Evolutionary conservation across 2,888 invertebrate species (phyloP), one percentile per base, ranked within the genome.

Genomic region (Poecilus cupreus): DNA sequence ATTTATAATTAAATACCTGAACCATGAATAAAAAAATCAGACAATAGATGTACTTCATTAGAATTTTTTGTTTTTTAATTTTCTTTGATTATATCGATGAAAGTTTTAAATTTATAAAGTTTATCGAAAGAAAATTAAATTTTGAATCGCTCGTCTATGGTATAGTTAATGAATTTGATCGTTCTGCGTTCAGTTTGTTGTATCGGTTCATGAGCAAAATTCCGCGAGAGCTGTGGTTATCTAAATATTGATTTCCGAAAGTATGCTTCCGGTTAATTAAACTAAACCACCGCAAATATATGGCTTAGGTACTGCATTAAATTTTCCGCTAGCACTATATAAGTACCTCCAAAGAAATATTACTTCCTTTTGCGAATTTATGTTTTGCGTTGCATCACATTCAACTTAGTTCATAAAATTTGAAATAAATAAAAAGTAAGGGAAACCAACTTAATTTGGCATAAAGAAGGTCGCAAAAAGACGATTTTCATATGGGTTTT

Each of bases 191-290:
- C 6, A 26, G 74, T 49, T 26, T 43, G 26, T 49, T 51, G 74
- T 74, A 43, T 74, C 51, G 49, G 51, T 51, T 74, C 4, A 43
- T n/a, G 20, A 26, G 13, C 18, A 74, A 49, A 46, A 74, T 46
- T 74, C 26, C 74, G 13, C 11, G 22, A 74, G 13, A 37, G 26
- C 13, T 74, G 74, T n/a, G 74, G 74, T 74, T 74, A 51, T 51
- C 51, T 74, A 51, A 51, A 51, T 74, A 51, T 74, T 51, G 51
- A 51, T 74, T 74, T 49, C 16, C 13, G 49, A 74, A 74, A 74
- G 49, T 51, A 74, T 39, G 49, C 26, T 74, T 8, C 26, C 8
- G 49, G 74, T 24, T 51, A 74, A 74, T 74, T 46, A 46, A 74
- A 26, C 64, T 68, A 68, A 68, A 68, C 64, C 37, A 10, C 64